phyloP scores from a whole-genome alignment of 2,888 invertebrate genomes.

The Lymantria monacha region DNA sequence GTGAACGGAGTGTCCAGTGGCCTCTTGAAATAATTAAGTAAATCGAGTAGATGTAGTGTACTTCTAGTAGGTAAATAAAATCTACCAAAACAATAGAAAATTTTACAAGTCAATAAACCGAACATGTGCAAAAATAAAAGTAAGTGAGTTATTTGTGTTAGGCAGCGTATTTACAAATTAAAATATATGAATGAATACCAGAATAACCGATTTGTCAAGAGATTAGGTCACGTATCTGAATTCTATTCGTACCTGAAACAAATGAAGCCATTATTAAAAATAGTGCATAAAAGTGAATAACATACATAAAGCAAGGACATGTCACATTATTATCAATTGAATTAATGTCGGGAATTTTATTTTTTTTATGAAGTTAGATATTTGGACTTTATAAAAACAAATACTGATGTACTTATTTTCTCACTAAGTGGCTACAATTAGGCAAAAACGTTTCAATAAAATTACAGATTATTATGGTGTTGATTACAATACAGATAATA shows the following conservation, averaged over 20 bases:
- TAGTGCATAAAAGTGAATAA: background rate
- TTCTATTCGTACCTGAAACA: slow-evolving; percentile 27
- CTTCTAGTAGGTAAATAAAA: background rate
- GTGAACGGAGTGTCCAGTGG: slow-evolving; percentile 36
- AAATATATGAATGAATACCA: background rate
- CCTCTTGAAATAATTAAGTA: slow-evolving; percentile 17
- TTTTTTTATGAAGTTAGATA: too few species aligned
- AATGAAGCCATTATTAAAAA: slow-evolving; percentile 4
- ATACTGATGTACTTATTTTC: too few species aligned
- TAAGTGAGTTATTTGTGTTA: slow-evolving; percentile 29
- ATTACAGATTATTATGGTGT: too few species aligned
- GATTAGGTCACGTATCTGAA: background rate
- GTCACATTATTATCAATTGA: background rate
- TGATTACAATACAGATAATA: too few species aligned
- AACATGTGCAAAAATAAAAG: slow-evolving; percentile 12
- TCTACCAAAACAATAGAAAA: slow-evolving; percentile 3
- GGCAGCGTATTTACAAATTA: background rate
- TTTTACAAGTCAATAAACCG: background rate
- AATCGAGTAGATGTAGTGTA: slow-evolving; percentile 17
- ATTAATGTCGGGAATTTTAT: too few species aligned
- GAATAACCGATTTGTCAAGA: too few species aligned
- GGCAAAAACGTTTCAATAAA: too few species aligned
- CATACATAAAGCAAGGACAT: background rate
- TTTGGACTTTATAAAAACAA: too few species aligned
- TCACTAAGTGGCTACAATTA: too few species aligned